A percentile compares a stretch with the other conserved stretches of the same genome.
These are phyloP conservation scores for Palaemon carinicauda DNA, from an alignment of 1,140 invertebrate species.

Conservation along the genomic window DNA sequence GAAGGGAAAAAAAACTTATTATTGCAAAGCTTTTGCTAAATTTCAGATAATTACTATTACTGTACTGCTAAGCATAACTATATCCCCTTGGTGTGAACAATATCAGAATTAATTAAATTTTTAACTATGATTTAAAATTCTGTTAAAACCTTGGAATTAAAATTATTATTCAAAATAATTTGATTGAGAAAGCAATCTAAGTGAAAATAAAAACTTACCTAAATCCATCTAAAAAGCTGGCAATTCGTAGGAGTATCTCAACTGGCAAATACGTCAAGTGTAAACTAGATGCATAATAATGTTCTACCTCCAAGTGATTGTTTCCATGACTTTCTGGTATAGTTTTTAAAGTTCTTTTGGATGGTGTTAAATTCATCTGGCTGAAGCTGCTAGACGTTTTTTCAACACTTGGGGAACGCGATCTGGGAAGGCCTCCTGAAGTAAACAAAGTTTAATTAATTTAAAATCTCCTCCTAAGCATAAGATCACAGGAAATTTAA, in stretches of 20 bases:
- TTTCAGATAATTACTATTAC: background rate
- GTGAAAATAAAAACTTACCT: conserved; percentile 7
- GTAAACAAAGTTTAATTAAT: too few relatives aligned
- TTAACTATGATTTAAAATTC: background rate
- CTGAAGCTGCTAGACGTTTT: conserved; percentile 2
- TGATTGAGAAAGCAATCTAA: background rate
- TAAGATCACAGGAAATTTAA: too few relatives aligned
- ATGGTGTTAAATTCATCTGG: background rate
- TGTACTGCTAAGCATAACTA: background rate
- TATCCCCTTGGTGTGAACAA: too few relatives aligned
- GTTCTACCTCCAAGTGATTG: background rate
- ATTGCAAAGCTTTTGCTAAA: background rate
- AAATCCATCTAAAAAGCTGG: conserved; percentile 44
- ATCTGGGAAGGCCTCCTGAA: conserved; percentile 18
- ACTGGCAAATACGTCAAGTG: conserved; percentile 39
- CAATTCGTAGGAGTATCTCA: conserved; percentile 44
- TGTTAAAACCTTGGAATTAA: background rate
- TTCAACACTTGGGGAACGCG: conserved; percentile 37
- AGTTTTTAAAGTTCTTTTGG: background rate
- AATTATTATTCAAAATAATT: background rate
- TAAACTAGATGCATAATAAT: conserved; percentile 34
- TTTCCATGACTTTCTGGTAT: conserved; percentile 5
- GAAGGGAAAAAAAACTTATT: background rate
- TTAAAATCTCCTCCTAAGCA: too few relatives aligned
- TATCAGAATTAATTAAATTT: too few relatives aligned